Evolutionary conservation across 2,113 vertebrate species (phyloP), one percentile per base, ranked within the genome.

Genomic region (Zeus faber): DNA sequence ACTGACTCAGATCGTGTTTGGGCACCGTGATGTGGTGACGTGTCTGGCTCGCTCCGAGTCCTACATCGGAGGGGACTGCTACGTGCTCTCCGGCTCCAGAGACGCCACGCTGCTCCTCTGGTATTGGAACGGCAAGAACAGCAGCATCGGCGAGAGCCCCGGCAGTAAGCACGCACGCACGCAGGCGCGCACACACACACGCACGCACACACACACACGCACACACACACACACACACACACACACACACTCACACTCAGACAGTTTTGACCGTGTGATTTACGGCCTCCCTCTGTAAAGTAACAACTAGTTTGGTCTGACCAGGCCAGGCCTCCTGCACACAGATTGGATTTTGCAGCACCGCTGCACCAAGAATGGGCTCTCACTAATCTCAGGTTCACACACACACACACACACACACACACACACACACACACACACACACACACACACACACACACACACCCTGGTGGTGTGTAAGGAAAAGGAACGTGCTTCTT

Each of bases 41-140:
- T 98, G 96, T 59, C 88, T 99, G 67, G 83, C 91, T 43, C 92
- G 96, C 22, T 99, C 96, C 0, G 96, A 99, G 85, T 97, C 95
- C 0, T 98, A 98, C 72, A 97, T 98, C 24, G 96, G 95, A 51
- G 97, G 97, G 47, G 95, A 99, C 79, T 99, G 97, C 85, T 98
- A 98, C 70, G 72, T 99, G 52, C 91, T 98, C 68, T 97, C 96
- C 0, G 96, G 97, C 35, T 99, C 97, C 6, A 90, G 97, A 26
- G 97, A 99, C 47, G 96, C 97, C 77, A 99, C 97, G 0, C 87
- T 99, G 61, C 87, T 99, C 70, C 92, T 99, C 56, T 99, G 97
- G 96, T 97, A 95, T 85, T 99, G 97, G 97, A 99, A 96, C 22
- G 96, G 96, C 43, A 98, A 96, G 86, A 91, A 86, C 81, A 91